Base-by-base conservation (phyloP, 2,797 vertebrate genomes). In the Valencia hispanica region DNA sequence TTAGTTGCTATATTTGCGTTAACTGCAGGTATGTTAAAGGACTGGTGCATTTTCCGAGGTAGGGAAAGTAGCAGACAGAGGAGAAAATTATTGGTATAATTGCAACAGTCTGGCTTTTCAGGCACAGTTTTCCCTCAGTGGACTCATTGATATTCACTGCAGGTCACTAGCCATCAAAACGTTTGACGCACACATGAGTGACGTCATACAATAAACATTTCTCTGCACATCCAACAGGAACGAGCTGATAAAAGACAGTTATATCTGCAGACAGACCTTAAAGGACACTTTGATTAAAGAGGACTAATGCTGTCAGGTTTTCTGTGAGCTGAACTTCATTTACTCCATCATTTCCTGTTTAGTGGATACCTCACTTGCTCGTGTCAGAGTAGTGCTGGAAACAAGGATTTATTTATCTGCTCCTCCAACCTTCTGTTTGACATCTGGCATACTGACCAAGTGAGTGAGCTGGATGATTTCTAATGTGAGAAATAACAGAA, bases 71-170 rank as follows among this genome's bases (percentile, higher is more conserved):
- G 47, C 75, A 70, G 63, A 22, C 68, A 59, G 72, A 68, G 70
- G 15, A 83, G 63, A 63, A 75, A 79, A 70, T 55, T 27, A 73
- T 72, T 80, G 51, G 30, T 61, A 36, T 80, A 73, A 85, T 70
- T 81, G 57, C 75, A 74, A 80, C 43, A 45, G 47, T 55, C 41
- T 75, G 72, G 73, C 27, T 75, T 87, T 79, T 83, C 79, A 83
- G 78, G 51, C 70, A 66, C 73, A 72, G 34, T 79, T 82, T 83
- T 39, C 57, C 50, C 63, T 79, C 78, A 63, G 68, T 59, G 47
- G 77, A 73, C 82, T 88, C 84, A 89, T 92, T 93, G 83, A 81
- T 75, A 89, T 89, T 93, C 88, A 83, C 78, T 73, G 79, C 83
- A 61, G 84, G 88, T 79, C 73, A 74, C 78, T 89, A 79, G 70